Base-by-base conservation (phyloP, 2,113 vertebrate species). In the Petrocephalus zakoni region DNA sequence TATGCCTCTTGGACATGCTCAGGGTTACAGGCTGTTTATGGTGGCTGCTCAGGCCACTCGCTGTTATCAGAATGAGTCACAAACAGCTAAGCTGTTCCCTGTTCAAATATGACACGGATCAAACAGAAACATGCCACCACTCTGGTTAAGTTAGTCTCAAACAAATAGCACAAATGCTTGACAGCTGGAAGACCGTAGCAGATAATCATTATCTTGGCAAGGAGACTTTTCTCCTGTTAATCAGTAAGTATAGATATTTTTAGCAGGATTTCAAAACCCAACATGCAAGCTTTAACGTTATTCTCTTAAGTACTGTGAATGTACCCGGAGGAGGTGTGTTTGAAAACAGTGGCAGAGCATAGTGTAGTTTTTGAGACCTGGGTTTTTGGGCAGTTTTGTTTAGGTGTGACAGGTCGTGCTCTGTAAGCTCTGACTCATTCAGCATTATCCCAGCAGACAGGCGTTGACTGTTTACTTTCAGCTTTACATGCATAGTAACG, bases 1-100 rank as follows among this genome's bases (percentile, higher is more conserved):
- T 64, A 58, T 68, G 88, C 37, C 68, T 88, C 82, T 91, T 92
- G 5, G 89, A 75, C 92, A 92, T 64, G 0, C n/a, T 82, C 82
- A 90, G 90, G 78, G 88, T 68, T 78, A 89, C 21, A 81, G 86
- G 91, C 58, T 0, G 91, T 47, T 0, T 89, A 84, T 86, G 85
- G 0, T 89, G 58, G n/a, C 49, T 85, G 53, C 13, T 68, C 52
- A 83, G 46, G 4, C 6, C 84, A 34, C 61, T 37, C 5, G 11
- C 46, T 85, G 56, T 29, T 19, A 22, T n/a, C 25, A 72, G 21
- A 46, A 25, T 72, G 29, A 56, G 56, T 22, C n/a, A n/a, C 21
- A 8, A 58, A 5, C 53, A 34, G 21, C 46, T 52, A 10, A 17
- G 13, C 8, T 1, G 17, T 55, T 86, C 87, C 49, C 90, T 91